Evolutionary conservation across 2,113 vertebrate species (phyloP), one percentile per base, ranked within the genome.

Genomic region (Pandion haliaetus): DNA sequence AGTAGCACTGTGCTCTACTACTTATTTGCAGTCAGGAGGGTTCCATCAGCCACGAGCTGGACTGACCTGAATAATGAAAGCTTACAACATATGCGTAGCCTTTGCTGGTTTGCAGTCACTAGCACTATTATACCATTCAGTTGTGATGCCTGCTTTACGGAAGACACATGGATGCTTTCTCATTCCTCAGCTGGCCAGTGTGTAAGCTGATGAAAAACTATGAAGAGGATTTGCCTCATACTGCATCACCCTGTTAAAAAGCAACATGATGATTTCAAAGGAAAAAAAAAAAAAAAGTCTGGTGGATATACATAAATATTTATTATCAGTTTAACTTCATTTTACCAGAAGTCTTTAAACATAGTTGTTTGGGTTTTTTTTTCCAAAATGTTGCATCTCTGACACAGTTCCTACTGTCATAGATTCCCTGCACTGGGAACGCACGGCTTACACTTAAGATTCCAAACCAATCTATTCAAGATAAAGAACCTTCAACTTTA

Each of bases 241-340:
- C 31, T 61, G 28, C 18, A 78, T 26, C 38, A 62, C n/a, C 58
- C 87, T 73, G 11, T 82, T 90, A 47, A 96, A 88, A 95, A 90
- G 36, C 66, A 85, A 74, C 2, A 1, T 18, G 15, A 69, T 65
- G 32, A 84, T 74, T 78, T 72, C 19, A 65, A 82, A 86, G 23
- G n/a, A n/a, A 61, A 91, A 87, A 96, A 78, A 93, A 81, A 45
- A 89, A 90, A 82, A 78, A 54, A 96, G 93, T 57, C 89, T 86
- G 57, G 84, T 95, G 76, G 93, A 77, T 93, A 95, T 78, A 95
- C 77, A 97, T 97, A 97, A 97, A 97, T 98, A 96, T 98, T 97
- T 98, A 98, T 97, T 97, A 96, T 93, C 89, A 88, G 50, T 95
- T 96, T 93, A 92, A 88, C 79, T 96, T 97, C 78, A 96, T 97